Evolutionary conservation across 2,797 vertebrate genomes (phyloP), one percentile per base, ranked within the genome.

Genomic region (Lutjanus campechanus): DNA sequence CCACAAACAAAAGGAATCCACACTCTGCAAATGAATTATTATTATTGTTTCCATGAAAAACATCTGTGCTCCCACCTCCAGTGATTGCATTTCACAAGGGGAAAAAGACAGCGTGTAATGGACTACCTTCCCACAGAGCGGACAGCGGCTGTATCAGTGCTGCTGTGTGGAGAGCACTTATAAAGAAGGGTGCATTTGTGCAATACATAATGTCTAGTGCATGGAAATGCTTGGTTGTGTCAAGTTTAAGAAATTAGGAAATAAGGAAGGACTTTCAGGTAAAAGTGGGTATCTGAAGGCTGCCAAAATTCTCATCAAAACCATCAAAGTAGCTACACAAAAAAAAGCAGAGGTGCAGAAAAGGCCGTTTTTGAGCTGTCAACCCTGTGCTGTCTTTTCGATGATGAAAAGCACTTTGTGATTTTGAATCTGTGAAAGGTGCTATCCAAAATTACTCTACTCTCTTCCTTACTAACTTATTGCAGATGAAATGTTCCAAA

Each of bases 41-140:
- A 46, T 85, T 36, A 36, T 36, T 36, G 29, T 83, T 84, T 84
- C 11, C 71, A n/a, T 74, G 55, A 73, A 68, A 76, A 83, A 76
- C 64, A 79, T 66, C 59, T 84, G 70, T 25, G 74, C 43, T 53
- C 41, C 62, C 12, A 55, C 72, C 69, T 77, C 69, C 20, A 67
- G 56, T 69, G 20, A 77, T 73, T 65, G 50, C 65, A 69, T 67
- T 82, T 73, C 51, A 58, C 25, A 46, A 51, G 46, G 19, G 16
- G 46, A 71, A 63, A 36, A 58, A 43, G 16, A 20, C 11, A 20
- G 53, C 8, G n/a, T 73, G 51, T 54, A 11, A 46, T 46, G 41
- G 43, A 36, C 60, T 47, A 17, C 62, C 46, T 46, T 80, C 56
- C 62, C 60, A 81, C 64, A 66, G 41, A 70, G 16, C 55, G 62